Evolutionary conservation across 2,797 vertebrate species (phyloP), one percentile per base, ranked within the genome.

Genomic region (Gobio occitaniae): DNA sequence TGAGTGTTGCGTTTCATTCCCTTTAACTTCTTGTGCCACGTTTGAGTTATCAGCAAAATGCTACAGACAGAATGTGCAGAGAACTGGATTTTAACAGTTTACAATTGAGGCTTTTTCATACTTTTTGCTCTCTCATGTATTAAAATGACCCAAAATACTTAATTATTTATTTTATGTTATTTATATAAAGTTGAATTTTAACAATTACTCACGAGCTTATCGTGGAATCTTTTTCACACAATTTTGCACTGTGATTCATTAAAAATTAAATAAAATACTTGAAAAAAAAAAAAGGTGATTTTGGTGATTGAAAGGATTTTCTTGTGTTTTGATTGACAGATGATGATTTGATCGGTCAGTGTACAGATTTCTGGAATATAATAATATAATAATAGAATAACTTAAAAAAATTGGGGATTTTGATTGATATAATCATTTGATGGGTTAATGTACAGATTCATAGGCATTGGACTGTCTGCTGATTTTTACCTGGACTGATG

Each of bases 21-120:
- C 38, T 65, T 52, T 68, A 86, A 52, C 11, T 71, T 70, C 6
- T 72, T 59, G 12, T 72, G 36, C 21, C 19, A 66, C 15, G 15
- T 83, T 54, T 38, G 29, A 59, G 52, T 78, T 69, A 59, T 47
- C 25, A 19, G 76, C 75, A 61, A 38, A 44, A 25, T 56, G 15
- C 3, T 56, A 21, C 1, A 59, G 56, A 59, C 21, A 32, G 13
- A 65, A 32, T 65, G 13, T 32, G 25, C 13, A 63, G 13, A 25
- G 25, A 61, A 12, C 2, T 16, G 15, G 13, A 50, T 50, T 61
- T 56, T 13, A 61, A 4, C 9, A 11, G 21, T n/a, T 11, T 11
- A 59, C 9, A 59, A 4, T 11, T 25, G n/a, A 59, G 0, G 3
- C n/a, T 25, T 61, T 61, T 25, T 25, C 10, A 11, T 59, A 56